Base-by-base conservation (phyloP, 2,888 invertebrate genomes). In the Yponomeuta cagnagella region DNA sequence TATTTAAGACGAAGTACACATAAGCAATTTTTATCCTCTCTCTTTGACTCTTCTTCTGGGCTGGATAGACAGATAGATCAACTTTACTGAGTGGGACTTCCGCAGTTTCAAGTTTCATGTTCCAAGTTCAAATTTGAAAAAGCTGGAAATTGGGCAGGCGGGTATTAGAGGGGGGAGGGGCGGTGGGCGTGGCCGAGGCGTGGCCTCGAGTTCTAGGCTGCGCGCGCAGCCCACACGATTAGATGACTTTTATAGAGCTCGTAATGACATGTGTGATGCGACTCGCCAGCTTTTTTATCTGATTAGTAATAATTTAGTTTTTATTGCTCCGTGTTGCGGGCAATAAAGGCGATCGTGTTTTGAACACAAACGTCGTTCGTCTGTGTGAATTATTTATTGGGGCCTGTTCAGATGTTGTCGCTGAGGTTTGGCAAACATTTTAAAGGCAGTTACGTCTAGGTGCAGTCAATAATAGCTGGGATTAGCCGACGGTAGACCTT, bases 121-220 rank as follows among this genome's bases (percentile, higher is more conserved):
- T 85, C 81, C 82, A 82, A 83, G 86, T 80, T 80, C 80, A 82
- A 82, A 81, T 58, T n/a, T 67, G 67, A 63, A 63, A 70, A 70
- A 23, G 70, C 43, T 77, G 81, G 77, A 83, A 83, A 83, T 79
- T 76, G 72, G 72, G 71, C 64, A 70, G 71, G 64, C 70, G 71
- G 68, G 68, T 72, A 65, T 9, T 70, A 72, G 76, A 73, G 76
- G 74, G 74, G 78, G 74, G 78, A 78, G 75, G 82, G 82, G 82
- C 79, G 80, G 79, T 82, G 82, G 88, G 87, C 84, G 86, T 82
- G 81, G 75, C 76, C 10, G 71, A 77, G 79, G 78, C 80, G 81
- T 80, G 77, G 84, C 81, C 72, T 76, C 76, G 76, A 76, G 79
- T 78, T 78, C 79, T 70, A 70, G 63, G 63, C 79, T 79, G 77